These are phyloP conservation scores for Metridium senile DNA, from an alignment of 92 coral and sea anemone species.

Conservation along the genomic window DNA sequence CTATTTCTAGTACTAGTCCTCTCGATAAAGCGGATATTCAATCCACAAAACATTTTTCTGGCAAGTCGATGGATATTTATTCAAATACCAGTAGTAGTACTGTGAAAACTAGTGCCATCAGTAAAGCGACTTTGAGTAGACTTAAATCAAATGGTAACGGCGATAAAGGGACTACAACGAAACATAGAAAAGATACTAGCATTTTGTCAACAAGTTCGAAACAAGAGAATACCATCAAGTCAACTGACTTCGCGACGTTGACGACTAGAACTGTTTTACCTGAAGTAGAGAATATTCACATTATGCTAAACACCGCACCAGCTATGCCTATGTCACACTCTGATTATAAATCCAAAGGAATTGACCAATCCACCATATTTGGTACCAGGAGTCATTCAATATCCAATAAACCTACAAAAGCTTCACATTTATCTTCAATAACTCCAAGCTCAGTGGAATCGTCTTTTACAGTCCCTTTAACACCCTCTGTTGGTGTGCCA, in stretches of 20 bases:
- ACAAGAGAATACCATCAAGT: neutral
- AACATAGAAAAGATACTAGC: neutral
- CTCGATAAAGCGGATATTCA: neutral
- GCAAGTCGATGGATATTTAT: neutral
- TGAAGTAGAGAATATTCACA: no score
- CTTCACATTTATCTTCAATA: neutral
- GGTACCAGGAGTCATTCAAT: neutral
- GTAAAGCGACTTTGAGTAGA: neutral
- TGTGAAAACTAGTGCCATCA: neutral
- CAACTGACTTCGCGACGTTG: neutral
- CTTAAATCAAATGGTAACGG: neutral
- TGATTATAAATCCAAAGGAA: neutral
- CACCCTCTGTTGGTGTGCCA: neutral
- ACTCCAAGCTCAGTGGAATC: neutral
- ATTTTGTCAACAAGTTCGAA: neutral
- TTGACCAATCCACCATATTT: neutral
- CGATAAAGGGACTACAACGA: neutral
- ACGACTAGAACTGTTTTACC: neutral
- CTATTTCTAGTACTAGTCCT: slow-evolving; percentile 13
- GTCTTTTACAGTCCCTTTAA: neutral
- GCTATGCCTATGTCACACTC: neutral
- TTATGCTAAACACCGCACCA: neutral
- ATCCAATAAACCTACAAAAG: neutral
- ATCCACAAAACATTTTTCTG: neutral
- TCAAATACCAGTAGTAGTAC: neutral